Percentiles rank a stretch among this genome's conserved stretches.
Evolutionary conservation across 2,113 vertebrate species (phyloP).

Genomic region (Panthera tigris): DNA sequence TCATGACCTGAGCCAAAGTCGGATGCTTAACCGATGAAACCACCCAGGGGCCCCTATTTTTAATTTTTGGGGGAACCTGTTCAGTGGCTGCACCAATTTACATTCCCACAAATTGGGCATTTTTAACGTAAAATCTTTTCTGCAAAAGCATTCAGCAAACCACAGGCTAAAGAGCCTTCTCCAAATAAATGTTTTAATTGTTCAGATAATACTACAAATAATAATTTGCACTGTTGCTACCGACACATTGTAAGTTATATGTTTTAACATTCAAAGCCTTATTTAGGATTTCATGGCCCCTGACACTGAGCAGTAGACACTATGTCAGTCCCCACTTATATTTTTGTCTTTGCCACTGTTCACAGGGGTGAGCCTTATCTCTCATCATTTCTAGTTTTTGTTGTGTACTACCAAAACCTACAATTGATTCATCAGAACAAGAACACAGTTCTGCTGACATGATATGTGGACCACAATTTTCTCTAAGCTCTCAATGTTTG

Average conservation of each 20-base stretch:
- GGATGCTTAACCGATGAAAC: no score
- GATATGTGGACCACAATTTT: neutral
- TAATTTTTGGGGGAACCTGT: neutral
- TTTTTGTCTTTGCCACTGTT: neutral
- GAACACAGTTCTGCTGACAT: neutral
- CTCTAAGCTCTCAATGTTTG: neutral
- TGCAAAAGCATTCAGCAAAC: slow-evolving; percentile 2
- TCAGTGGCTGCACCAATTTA: neutral
- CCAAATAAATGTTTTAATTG: neutral
- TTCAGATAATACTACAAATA: neutral
- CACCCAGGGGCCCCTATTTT: neutral
- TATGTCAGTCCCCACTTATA: neutral
- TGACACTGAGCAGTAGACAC: neutral
- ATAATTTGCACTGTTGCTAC: neutral
- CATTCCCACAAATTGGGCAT: neutral
- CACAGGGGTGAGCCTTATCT: neutral
- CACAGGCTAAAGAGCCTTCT: neutral
- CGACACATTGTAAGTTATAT: neutral
- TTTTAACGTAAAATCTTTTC: slow-evolving; percentile 34
- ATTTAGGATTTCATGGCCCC: neutral
- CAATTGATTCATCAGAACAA: neutral
- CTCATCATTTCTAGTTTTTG: neutral
- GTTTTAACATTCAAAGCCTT: neutral
- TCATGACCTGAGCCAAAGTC: no score
- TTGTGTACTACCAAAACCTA: neutral